These are phyloP conservation scores for Syngnathus typhle DNA, from an alignment of 2,113 vertebrate species.

Conservation along the genomic window DNA sequence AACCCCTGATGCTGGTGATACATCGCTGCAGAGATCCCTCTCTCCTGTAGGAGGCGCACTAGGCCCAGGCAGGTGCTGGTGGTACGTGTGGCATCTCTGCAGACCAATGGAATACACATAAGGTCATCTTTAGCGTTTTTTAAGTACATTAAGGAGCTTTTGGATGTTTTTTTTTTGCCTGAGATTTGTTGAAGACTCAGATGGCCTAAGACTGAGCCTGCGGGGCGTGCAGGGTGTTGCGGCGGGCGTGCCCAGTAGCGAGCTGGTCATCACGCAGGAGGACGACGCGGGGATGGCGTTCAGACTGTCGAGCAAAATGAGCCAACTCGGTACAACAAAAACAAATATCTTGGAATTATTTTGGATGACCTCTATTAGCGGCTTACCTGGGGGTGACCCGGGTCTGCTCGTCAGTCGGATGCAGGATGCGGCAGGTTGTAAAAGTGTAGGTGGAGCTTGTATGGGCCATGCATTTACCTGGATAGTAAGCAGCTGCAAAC, in stretches of 20 bases:
- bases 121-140: too few relatives aligned
- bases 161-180: conserved; percentile 44
- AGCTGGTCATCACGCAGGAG: conserved; percentile 78
- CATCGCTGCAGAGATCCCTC: conserved; percentile 91
- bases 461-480: conserved; percentile 98
- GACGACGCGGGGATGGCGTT: conserved; percentile 76
- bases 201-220: conserved; percentile 85
- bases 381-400: conserved; percentile 92
- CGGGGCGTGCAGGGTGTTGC: conserved; percentile 86
- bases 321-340: not conserved
- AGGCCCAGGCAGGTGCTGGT: conserved; percentile 95
- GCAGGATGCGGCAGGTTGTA: conserved; percentile 95
- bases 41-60: conserved; percentile 92
- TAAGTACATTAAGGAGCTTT: too few relatives aligned
- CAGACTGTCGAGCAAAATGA: conserved; percentile 68
- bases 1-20: conserved; percentile 87
- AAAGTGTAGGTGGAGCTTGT: conserved; percentile 98
- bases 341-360: not conserved
- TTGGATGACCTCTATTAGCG: too few relatives aligned
- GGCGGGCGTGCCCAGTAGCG: conserved; percentile 79
- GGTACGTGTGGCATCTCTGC: conserved; percentile 88
- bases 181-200: conserved; percentile 92
- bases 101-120: not conserved
- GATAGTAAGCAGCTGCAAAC: conserved; percentile 78
- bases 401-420: conserved; percentile 93